These are phyloP conservation scores for Scartelaos histophorus DNA, from an alignment of 2,113 vertebrate species.

Conservation along the genomic window DNA sequence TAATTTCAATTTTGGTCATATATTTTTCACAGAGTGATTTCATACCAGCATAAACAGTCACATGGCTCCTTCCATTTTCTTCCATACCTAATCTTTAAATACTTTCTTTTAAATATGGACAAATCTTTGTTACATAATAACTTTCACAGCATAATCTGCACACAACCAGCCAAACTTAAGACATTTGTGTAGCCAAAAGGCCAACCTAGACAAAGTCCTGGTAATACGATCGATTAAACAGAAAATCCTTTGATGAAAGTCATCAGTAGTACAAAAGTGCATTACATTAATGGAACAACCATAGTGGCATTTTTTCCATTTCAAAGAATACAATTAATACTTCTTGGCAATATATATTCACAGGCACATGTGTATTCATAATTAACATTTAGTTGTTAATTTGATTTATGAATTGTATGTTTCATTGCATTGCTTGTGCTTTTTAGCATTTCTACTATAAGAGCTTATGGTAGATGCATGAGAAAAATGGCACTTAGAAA, in stretches of 20 bases:
- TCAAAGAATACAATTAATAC: constrained; percentile 65
- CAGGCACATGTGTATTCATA: constrained; percentile 36
- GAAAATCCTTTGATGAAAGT: constrained; percentile 26
- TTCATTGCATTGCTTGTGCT: constrained; percentile 76
- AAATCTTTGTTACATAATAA: neutral
- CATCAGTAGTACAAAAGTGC: constrained; percentile 60
- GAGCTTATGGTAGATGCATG: constrained; percentile 17
- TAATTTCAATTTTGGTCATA: constrained; percentile 14
- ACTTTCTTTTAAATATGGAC: neutral
- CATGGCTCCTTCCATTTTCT: constrained; percentile 1
- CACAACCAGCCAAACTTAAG: constrained; percentile 14
- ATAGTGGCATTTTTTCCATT: constrained; percentile 8
- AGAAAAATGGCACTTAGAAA: constrained; percentile 40
- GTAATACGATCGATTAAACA: constrained; percentile 6
- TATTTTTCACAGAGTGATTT: constrained; percentile 9
- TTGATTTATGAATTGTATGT: constrained; percentile 32
- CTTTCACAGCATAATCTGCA: constrained; percentile 25
- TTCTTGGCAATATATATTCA: constrained; percentile 55
- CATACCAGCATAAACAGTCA: constrained; percentile 3
- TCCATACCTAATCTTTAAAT: neutral
- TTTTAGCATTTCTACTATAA: constrained; percentile 36
- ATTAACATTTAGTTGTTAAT: constrained; percentile 38
- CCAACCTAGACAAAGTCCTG: constrained; percentile 14
- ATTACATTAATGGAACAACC: constrained; percentile 35
- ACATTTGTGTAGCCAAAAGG: constrained; percentile 16